Conservation (phyloP, 2,888 invertebrate genomes). For the Asteroscopus sphinx region DNA sequence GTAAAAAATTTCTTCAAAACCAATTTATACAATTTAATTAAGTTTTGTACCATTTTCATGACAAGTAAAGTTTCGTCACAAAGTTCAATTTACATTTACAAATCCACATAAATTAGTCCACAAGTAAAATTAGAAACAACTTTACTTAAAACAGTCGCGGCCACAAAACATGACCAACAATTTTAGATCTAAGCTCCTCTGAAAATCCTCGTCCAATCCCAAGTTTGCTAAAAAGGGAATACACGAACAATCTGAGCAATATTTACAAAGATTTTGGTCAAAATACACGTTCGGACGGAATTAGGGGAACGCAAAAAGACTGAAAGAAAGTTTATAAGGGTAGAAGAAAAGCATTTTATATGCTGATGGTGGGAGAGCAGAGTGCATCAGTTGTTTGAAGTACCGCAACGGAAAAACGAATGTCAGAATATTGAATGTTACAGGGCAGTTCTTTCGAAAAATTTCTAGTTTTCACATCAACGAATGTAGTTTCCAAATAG, state of each 20-base stretch:
- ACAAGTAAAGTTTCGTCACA: too few relatives aligned
- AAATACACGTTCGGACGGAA: slow-evolving; percentile 27
- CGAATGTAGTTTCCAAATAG: too few relatives aligned
- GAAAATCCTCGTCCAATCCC: slow-evolving; percentile 2
- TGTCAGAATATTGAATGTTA: too few relatives aligned
- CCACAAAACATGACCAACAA: slow-evolving; percentile 13
- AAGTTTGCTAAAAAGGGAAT: slow-evolving; percentile 18
- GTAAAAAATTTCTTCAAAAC: too few relatives aligned
- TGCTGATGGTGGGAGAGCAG: slow-evolving; percentile 21
- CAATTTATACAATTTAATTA: too few relatives aligned
- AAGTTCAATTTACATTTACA: too few relatives aligned
- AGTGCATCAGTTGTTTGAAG: slow-evolving; percentile 51
- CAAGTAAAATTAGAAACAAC: too few relatives aligned
- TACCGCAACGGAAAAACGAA: slow-evolving; percentile 32
- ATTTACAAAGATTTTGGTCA: slow-evolving; percentile 38
- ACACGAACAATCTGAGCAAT: slow-evolving; percentile 5
- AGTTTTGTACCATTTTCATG: too few relatives aligned
- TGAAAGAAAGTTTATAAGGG: slow-evolving; percentile 43
- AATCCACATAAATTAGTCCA: too few relatives aligned
- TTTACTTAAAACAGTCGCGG: slow-evolving; percentile 4
- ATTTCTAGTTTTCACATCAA: too few relatives aligned
- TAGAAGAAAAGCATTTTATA: slow-evolving; percentile 26
- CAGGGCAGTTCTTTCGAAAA: too few relatives aligned
- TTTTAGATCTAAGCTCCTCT: slow-evolving; percentile 9
- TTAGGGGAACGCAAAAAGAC: slow-evolving; percentile 35